These are phyloP conservation scores for Acholoe squamosa DNA, from an alignment of 2,888 invertebrate genomes.

Conservation along the genomic window DNA sequence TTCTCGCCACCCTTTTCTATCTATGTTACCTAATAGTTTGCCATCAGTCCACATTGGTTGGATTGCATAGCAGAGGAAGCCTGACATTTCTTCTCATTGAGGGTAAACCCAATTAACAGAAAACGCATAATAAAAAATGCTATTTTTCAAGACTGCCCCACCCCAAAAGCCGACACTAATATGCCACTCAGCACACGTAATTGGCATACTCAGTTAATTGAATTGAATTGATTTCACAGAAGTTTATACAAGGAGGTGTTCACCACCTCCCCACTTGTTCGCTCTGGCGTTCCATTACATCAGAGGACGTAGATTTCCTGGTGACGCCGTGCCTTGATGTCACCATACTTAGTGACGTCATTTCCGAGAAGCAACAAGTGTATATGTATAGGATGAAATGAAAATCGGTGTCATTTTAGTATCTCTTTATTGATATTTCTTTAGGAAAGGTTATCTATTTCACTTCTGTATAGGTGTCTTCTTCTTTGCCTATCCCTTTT, in stretches of 20 bases:
- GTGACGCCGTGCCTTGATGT: too few species aligned
- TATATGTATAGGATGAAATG: too few species aligned
- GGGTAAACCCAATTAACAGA: slow-evolving; percentile 38
- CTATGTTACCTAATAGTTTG: slow-evolving; percentile 8
- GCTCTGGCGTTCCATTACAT: not conserved
- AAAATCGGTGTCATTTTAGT: too few species aligned
- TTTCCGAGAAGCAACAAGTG: too few species aligned
- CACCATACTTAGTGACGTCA: too few species aligned
- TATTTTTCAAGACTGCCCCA: slow-evolving; percentile 35
- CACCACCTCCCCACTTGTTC: not conserved
- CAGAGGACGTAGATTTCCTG: not conserved
- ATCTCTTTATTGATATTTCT: too few species aligned
- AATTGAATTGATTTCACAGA: slow-evolving; percentile 47
- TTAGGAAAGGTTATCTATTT: too few species aligned
- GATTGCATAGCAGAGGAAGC: not conserved
- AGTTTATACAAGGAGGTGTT: not conserved
- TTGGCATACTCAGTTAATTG: slow-evolving; percentile 30
- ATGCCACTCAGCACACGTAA: slow-evolving; percentile 18
- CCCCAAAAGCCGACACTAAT: slow-evolving; percentile 42
- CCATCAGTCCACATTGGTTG: not conserved
- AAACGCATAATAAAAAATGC: not conserved
- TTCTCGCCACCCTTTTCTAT: not conserved
- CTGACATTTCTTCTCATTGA: not conserved
- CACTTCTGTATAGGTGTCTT: too few species aligned
- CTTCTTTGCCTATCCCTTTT: too few species aligned